A percentile compares a stretch with the other conserved stretches of the same genome.
Evolutionary conservation across 2,113 vertebrate species (phyloP).

Genomic region (Cariama cristata): DNA sequence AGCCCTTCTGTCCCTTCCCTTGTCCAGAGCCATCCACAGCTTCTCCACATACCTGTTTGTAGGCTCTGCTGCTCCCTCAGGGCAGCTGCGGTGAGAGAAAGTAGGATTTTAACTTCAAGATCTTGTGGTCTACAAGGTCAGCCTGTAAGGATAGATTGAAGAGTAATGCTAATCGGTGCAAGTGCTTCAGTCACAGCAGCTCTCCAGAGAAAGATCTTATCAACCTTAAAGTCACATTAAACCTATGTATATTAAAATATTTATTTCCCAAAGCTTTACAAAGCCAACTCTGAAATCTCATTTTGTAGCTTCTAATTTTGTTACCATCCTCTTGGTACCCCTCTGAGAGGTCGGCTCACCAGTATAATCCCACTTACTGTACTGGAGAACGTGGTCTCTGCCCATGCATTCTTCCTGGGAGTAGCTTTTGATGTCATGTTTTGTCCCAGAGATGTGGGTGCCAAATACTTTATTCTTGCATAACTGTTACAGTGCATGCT

Average conservation of each 20-base stretch:
- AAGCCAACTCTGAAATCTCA: neutral
- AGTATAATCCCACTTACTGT: neutral
- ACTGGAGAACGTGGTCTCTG: neutral
- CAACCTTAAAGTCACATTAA: neutral
- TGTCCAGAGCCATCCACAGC: neutral
- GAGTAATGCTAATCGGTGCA: neutral
- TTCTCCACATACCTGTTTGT: neutral
- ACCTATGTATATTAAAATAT: neutral
- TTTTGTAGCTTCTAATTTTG: neutral
- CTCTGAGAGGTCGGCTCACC: neutral
- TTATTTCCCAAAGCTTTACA: neutral
- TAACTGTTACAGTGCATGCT: neutral
- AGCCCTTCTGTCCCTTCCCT: neutral
- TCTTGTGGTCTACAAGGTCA: neutral
- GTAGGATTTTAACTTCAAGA: fast-evolving
- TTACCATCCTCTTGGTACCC: neutral
- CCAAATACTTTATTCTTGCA: neutral
- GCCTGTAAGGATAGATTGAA: neutral
- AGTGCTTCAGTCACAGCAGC: neutral
- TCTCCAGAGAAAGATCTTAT: neutral
- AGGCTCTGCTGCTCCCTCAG: neutral
- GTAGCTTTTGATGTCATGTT: neutral
- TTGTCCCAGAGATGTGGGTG: neutral
- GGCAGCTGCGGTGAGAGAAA: neutral
- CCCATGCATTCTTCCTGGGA: neutral